phyloP scores from a whole-genome alignment of 2,888 invertebrate species.

The Lasioglossum calceatum region DNA sequence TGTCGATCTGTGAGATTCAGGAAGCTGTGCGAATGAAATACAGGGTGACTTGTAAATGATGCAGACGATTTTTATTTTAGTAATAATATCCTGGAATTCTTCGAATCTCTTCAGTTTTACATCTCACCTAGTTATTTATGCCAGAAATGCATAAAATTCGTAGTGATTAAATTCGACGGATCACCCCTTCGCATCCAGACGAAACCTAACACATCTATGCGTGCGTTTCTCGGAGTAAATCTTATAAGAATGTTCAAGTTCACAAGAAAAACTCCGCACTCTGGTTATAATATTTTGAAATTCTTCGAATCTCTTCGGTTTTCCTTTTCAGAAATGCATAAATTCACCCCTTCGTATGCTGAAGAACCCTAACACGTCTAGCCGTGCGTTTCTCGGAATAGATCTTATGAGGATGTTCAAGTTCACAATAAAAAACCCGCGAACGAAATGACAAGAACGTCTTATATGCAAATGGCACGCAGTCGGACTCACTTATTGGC shows the following conservation, averaged over 20 bases:
- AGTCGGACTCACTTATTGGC: constrained; percentile 39
- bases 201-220: no score
- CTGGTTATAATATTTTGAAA: not conserved
- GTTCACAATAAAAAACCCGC: not conserved
- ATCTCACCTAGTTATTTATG: no score
- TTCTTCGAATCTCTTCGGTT: not conserved
- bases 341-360: not conserved
- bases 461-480: constrained; percentile 36
- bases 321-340: not conserved
- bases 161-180: no score
- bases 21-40: not conserved
- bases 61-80: no score
- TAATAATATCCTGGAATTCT: not conserved
- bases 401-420: constrained; percentile 1
- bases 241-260: no score
- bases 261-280: not conserved
- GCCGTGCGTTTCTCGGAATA: constrained; percentile 9
- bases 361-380: not conserved
- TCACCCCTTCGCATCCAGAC: no score
- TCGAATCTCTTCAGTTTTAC: not conserved
- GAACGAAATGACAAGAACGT: not conserved
- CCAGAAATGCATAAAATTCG: no score
- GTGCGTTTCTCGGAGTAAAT: no score
- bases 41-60: not conserved
- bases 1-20: not conserved